Evolutionary conservation across 2,797 vertebrate species (phyloP), one percentile per base, ranked within the genome.

Genomic region (Betta splendens): DNA sequence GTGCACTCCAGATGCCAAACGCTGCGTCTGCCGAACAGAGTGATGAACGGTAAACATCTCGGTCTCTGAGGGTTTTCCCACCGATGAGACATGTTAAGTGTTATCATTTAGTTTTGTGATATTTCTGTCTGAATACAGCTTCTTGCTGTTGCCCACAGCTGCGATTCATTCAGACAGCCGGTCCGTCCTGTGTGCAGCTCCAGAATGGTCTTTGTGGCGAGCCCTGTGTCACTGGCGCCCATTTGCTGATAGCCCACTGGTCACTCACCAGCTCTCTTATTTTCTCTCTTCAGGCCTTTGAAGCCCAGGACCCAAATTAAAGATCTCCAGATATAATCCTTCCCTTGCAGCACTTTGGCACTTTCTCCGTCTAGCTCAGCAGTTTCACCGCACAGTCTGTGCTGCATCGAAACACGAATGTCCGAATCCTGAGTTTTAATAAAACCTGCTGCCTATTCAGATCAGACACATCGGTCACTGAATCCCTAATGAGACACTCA

Each of bases 251-350:
- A 85, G 79, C 79, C 86, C 76, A 76, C 75, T 73, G 87, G 86
- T 88, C 88, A 88, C 68, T 88, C 80, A 64, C 67, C 70, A 64
- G 33, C 75, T 85, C 64, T 77, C 79, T 85, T 79, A 85, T 89
- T 87, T 87, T 88, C 81, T 71, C 74, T 73, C 49, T 54, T 48
- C 64, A 52, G 75, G 71, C 78, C 73, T 89, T 89, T 88, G 85
- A 89, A 87, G 85, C 72, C 75, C 51, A 39, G 49, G 77, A 85
- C 81, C 85, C 84, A 90, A 89, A 91, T 90, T 85, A 91, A 89
- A 90, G 89, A 90, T 90, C 77, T 76, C 40, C 80, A 71, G 89
- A 92, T 91, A 91, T 56, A 76, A 70, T 55, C 65, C 81, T 37
- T 63, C 49, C 71, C 85, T 68, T 53, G 35, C 80, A 75, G 84